These are phyloP conservation scores for Platycercus adscitus DNA, from an alignment of 2,113 vertebrate species.

Conservation along the genomic window DNA sequence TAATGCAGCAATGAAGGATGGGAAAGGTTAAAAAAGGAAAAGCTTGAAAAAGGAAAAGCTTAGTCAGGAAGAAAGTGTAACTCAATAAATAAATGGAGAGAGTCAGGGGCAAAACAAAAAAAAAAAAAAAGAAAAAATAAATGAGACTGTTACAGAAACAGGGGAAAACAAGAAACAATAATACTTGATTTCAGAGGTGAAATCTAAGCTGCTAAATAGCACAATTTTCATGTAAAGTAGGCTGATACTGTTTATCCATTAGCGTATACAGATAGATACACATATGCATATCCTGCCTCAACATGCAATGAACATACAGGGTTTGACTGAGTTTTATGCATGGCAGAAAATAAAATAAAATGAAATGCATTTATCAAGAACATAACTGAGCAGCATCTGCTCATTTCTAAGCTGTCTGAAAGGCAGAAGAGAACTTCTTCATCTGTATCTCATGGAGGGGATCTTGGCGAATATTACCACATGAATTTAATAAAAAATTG, in stretches of 20 bases:
- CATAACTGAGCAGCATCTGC: background rate
- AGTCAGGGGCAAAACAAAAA: background rate
- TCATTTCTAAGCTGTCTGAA: constrained; percentile 6
- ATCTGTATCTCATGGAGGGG: background rate
- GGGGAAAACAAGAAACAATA: background rate
- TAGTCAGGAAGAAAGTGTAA: background rate
- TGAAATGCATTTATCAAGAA: background rate
- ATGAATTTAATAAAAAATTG: constrained; percentile 3
- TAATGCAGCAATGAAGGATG: background rate
- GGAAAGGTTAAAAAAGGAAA: background rate
- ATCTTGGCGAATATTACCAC: background rate
- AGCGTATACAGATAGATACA: background rate
- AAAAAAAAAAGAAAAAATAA: background rate
- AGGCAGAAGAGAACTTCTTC: background rate
- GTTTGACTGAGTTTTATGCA: background rate
- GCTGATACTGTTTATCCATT: background rate
- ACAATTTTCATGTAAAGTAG: background rate
- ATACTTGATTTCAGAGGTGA: background rate
- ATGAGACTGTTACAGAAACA: background rate
- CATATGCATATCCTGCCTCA: background rate
- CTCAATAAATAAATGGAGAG: background rate
- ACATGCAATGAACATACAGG: background rate
- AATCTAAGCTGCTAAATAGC: background rate
- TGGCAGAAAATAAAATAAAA: background rate
- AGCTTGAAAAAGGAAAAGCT: background rate